A percentile compares a stretch with the other conserved stretches of the same genome.
Evolutionary conservation across 2,113 vertebrate species (phyloP).

Genomic region (Sterna hirundo): DNA sequence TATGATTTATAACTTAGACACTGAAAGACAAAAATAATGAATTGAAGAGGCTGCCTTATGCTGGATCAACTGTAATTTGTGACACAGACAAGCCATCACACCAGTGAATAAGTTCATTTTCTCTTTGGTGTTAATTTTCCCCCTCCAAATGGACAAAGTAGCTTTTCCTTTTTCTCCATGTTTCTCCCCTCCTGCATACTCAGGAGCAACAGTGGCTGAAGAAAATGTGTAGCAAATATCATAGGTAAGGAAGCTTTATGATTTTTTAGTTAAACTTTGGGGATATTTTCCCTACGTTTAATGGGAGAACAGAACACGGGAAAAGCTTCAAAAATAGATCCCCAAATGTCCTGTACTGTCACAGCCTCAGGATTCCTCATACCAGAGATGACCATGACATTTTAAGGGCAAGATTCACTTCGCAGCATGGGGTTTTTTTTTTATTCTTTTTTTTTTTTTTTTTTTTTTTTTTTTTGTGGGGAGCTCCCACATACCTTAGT

Average conservation of each 20-base stretch:
- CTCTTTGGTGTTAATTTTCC: neutral
- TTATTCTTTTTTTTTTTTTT: neutral
- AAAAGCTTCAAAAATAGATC: neutral
- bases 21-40: neutral
- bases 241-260: neutral
- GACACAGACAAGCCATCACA: neutral
- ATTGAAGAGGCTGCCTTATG: accelerated
- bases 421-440: neutral
- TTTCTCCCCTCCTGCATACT: neutral
- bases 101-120: neutral
- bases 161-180: accelerated
- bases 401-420: neutral
- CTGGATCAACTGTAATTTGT: neutral
- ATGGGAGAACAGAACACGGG: neutral
- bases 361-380: neutral
- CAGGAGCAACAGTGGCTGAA: neutral
- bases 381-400: neutral
- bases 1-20: neutral
- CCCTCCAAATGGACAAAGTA: neutral
- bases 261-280: neutral
- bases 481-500: neutral
- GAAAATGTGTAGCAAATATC: neutral
- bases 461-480: neutral
- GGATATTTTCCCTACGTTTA: neutral
- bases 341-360: neutral